Base-by-base conservation (phyloP, 1,140 invertebrate species). In the Drosophila kanapiae region DNA sequence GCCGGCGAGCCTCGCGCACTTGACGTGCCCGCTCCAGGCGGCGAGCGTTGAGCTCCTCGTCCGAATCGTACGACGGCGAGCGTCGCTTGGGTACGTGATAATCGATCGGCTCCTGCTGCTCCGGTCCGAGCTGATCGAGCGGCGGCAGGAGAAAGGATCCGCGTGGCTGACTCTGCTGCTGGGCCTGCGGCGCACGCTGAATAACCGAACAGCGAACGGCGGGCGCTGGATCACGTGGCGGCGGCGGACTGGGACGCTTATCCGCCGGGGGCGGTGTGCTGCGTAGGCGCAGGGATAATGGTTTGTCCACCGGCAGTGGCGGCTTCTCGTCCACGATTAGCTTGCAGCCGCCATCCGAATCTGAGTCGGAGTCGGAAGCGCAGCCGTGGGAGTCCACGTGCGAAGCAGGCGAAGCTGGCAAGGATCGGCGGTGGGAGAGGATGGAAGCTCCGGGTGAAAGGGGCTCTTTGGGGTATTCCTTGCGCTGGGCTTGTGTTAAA, bases 101-200 rank as follows among this genome's bases (percentile, higher is more conserved):
- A 87, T 98, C 96, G 57, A 98, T 97, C 0, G 97, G 97, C 76
- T 97, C 96, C 49, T 97, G 97, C 93, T 97, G 95, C 93, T 95
- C 95, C 0, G 95, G 95, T 9, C 86, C 91, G 16, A 92, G 59
- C 14, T 92, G 93, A 35, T 92, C 90, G 8, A 86, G 18, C 8
- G 67, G 48, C 11, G 63, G 63, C 49, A 56, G 31, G 13, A 49
- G 38, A 14, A 45, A 53, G 18, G 53, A 18, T 8, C 67, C 18
- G 6, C 13, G 38, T 6, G 27, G 54, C 85, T 57, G 61, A 27
- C 18, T 59, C 60, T 18, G 71, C 43, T 60, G 42, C 10, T 57
- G 59, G 18, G 77, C 63, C 42, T 95, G 94, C 18, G 96, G 97
- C 23, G 96, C 96, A 88, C 96, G 95, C 85, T 97, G 96, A 64